Conservation (phyloP, 2,113 vertebrate species). For the Podarcis muralis region DNA sequence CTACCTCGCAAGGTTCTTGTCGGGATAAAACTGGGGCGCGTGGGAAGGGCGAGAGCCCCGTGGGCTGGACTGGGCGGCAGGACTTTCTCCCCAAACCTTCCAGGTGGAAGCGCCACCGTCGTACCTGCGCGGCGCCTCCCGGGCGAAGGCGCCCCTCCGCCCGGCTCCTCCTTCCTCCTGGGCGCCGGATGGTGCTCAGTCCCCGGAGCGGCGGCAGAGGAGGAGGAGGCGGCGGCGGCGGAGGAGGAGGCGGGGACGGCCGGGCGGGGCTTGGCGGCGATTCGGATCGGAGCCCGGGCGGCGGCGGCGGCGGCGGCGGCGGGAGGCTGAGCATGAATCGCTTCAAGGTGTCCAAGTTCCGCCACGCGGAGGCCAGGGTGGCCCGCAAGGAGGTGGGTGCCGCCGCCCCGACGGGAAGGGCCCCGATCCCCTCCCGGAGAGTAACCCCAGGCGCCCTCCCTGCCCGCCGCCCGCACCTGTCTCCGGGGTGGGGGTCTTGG, state of each 20-base stretch:
- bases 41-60: background rate
- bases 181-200: background rate
- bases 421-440: too few species aligned
- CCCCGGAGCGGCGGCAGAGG: background rate
- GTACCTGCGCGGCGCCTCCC: too few species aligned
- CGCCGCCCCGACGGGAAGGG: too few species aligned
- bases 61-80: too few species aligned
- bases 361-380: slow-evolving; percentile 87
- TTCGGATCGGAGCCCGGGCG: background rate
- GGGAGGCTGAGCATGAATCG: slow-evolving; percentile 82
- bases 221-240: background rate
- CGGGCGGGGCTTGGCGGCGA: slow-evolving; percentile 32
- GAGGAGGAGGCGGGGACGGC: background rate
- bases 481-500: too few species aligned
- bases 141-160: too few species aligned
- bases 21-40: background rate
- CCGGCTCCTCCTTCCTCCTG: background rate
- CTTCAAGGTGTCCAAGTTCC: slow-evolving; percentile 91
- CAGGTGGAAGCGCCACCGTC: background rate
- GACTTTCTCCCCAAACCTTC: too few species aligned
- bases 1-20: background rate
- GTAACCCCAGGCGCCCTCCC: too few species aligned
- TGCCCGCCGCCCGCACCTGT: too few species aligned
- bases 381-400: slow-evolving; percentile 76
- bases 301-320: background rate